Evolutionary conservation across 35 echinoderm and acorn worm species (phyloP).

Genomic region (Ptychodera flava): DNA sequence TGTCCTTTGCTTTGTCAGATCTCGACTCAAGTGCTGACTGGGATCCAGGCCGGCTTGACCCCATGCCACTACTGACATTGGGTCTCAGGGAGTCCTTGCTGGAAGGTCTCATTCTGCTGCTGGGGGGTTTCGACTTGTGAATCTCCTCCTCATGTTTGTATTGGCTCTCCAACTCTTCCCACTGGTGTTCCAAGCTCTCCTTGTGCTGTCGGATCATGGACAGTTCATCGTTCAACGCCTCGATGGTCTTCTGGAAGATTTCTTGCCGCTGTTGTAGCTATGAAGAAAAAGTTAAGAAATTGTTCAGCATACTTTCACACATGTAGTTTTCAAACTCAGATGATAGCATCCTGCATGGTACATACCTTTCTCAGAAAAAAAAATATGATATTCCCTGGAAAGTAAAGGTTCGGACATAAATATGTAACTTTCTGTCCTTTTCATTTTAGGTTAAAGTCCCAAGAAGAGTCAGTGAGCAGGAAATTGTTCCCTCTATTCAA

Average conservation of each 20-base stretch:
- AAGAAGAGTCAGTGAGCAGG: no score
- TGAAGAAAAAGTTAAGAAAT: conserved; percentile 10
- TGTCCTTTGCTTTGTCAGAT: not conserved
- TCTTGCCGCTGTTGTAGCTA: conserved; percentile 66
- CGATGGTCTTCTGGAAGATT: conserved; percentile 80
- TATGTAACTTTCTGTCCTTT: no score
- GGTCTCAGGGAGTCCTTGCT: not conserved
- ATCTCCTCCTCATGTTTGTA: not conserved
- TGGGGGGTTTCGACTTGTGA: not conserved
- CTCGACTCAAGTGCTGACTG: not conserved
- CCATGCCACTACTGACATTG: not conserved
- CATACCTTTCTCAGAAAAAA: no score
- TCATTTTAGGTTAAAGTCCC: no score
- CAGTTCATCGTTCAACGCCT: conserved; percentile 61
- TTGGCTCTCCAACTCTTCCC: conserved; percentile 53
- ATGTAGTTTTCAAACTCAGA: no score
- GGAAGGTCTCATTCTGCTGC: not conserved
- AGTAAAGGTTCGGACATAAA: no score
- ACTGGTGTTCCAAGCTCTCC: conserved; percentile 66
- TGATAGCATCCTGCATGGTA: no score
- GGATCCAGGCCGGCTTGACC: not conserved
- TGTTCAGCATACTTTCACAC: no score
- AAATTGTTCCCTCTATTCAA: no score
- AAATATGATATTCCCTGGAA: no score
- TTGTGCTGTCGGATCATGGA: conserved; percentile 83